Evolutionary conservation across 1,140 invertebrate species (phyloP).

Genomic region (Drosophila sucinea): DNA sequence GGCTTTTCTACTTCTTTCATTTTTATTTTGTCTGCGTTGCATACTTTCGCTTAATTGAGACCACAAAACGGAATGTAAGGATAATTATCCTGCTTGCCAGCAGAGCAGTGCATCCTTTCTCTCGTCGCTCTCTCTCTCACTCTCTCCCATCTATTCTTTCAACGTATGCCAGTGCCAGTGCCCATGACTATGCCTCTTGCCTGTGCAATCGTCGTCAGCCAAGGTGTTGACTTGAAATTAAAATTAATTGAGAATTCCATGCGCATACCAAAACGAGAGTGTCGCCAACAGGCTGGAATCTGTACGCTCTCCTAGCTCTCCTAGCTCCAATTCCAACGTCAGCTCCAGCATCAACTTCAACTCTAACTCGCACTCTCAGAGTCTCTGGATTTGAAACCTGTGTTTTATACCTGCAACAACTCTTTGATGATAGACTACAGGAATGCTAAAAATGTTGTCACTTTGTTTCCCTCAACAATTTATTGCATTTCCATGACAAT

Average conservation of each 20-base stretch:
- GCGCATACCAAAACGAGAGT: slow-evolving; percentile 64
- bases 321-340: not conserved
- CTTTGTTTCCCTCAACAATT: not conserved
- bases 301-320: slow-evolving; percentile 9
- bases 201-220: slow-evolving; percentile 43
- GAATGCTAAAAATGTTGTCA: slow-evolving; percentile 3
- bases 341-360: not conserved
- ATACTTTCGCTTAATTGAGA: slow-evolving; percentile 57
- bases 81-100: slow-evolving; percentile 61
- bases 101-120: slow-evolving; percentile 9
- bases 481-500: not conserved
- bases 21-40: slow-evolving; percentile 22
- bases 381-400: not conserved
- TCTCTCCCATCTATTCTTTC: not conserved
- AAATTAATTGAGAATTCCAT: slow-evolving; percentile 73
- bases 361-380: not conserved
- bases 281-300: slow-evolving; percentile 51
- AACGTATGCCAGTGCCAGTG: slow-evolving; percentile 4
- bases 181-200: not conserved
- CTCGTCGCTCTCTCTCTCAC: not conserved
- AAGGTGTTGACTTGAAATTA: slow-evolving; percentile 77
- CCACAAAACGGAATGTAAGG: slow-evolving; percentile 64
- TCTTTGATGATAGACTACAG: slow-evolving; percentile 6
- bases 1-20: slow-evolving; percentile 7
- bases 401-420: not conserved